Conservation (phyloP, 2,113 vertebrate species). For the Saimiri boliviensis region DNA sequence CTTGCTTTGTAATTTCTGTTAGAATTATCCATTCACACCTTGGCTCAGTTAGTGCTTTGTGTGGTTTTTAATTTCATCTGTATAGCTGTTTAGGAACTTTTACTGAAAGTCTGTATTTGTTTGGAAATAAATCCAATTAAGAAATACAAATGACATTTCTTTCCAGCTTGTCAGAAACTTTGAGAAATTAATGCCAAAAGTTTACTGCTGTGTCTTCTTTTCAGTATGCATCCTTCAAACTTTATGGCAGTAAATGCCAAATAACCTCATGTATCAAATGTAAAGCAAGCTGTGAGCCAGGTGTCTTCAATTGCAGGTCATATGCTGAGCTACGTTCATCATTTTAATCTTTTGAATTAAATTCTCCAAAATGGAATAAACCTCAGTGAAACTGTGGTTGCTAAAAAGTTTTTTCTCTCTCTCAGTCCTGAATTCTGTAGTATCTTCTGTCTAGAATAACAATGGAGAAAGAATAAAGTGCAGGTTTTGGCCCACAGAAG, state of each 20-base stretch:
- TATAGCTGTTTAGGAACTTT: constrained; percentile 63
- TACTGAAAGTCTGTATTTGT: constrained; percentile 45
- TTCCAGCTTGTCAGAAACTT: constrained; percentile 44
- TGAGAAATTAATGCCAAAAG: constrained; percentile 46
- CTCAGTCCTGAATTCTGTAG: neutral
- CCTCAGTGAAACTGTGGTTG: neutral
- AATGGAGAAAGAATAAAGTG: neutral
- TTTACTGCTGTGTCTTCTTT: constrained; percentile 45
- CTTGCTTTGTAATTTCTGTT: neutral
- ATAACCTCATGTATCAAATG: constrained; percentile 38
- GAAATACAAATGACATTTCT: constrained; percentile 50
- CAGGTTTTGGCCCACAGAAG: neutral
- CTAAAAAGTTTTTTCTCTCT: neutral
- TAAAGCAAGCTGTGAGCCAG: constrained; percentile 37
- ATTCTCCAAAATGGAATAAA: neutral
- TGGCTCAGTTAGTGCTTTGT: neutral
- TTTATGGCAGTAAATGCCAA: neutral
- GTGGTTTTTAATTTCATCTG: constrained; percentile 42
- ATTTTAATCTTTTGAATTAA: constrained; percentile 50
- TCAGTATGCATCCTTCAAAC: constrained; percentile 40
- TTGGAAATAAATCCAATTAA: constrained; percentile 64
- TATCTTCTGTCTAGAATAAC: neutral
- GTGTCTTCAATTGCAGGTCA: constrained; percentile 17
- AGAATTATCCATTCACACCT: constrained; percentile 19
- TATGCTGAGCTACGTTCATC: constrained; percentile 29